phyloP scores from a whole-genome alignment of 2,888 invertebrate genomes.

The Lasioglossum marginatum region DNA sequence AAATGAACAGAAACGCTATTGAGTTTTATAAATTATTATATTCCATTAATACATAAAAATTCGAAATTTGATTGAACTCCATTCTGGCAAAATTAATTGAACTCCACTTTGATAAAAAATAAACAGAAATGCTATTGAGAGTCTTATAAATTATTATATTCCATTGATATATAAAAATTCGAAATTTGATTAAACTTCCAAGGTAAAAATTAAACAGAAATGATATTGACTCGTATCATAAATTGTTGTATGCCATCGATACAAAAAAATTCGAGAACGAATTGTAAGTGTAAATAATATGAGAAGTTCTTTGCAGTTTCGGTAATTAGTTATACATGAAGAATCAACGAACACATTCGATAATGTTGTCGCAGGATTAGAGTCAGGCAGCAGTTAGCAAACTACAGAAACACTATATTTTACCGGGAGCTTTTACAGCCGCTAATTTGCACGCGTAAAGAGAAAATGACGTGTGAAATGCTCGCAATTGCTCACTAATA shows the following conservation, averaged over 20 bases:
- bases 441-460: not conserved
- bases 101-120: too few relatives aligned
- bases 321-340: not conserved
- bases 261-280: not conserved
- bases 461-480: constrained; percentile 7
- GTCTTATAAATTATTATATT: too few relatives aligned
- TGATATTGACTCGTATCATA: too few relatives aligned
- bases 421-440: not conserved
- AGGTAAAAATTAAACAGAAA: too few relatives aligned
- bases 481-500: not conserved
- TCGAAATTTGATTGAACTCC: too few relatives aligned
- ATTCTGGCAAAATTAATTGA: too few relatives aligned
- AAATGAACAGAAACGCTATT: too few relatives aligned
- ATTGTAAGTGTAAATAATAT: not conserved
- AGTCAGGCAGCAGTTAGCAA: not conserved
- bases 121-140: too few relatives aligned
- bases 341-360: not conserved
- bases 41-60: too few relatives aligned
- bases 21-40: too few relatives aligned
- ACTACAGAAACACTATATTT: not conserved
- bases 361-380: not conserved
- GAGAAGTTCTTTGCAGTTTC: not conserved
- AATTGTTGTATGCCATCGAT: not conserved
- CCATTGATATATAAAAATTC: too few relatives aligned
- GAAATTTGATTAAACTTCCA: too few relatives aligned